Conservation (phyloP, 2,797 vertebrate genomes). For the Tiaroga cobitis region DNA sequence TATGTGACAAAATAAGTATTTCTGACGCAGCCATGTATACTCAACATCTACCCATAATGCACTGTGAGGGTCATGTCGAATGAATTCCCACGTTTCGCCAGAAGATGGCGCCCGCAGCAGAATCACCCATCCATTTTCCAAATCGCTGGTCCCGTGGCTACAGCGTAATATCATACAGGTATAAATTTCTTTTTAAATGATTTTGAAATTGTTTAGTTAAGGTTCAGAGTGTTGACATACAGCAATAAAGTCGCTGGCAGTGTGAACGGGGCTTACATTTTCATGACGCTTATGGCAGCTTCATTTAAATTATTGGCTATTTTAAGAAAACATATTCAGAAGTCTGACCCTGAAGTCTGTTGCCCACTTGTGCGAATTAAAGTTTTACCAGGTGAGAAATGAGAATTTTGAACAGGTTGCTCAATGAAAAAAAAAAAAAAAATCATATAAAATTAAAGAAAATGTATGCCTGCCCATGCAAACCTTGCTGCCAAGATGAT, state of each 20-base stretch:
- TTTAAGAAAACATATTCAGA: not conserved
- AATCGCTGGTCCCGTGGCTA: no score
- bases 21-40: no score
- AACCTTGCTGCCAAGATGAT: not conserved
- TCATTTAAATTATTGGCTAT: not conserved
- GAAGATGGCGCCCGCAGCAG: no score
- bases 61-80: not conserved
- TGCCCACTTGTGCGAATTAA: not conserved
- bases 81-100: not conserved
- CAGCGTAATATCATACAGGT: no score
- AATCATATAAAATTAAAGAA: not conserved
- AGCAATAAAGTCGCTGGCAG: no score
- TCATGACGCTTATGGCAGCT: not conserved
- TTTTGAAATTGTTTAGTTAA: no score
- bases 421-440: not conserved
- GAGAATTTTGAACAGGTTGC: not conserved
- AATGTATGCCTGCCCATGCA: not conserved
- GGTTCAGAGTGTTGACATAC: no score
- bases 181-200: no score
- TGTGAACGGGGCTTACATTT: not conserved
- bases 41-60: not conserved
- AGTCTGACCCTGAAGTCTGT: conserved; percentile 4
- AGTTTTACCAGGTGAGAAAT: not conserved
- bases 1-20: not conserved
- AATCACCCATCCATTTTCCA: no score